Evolutionary conservation across 2,113 vertebrate genomes (phyloP).

Genomic region (Fulmarus glacialis): DNA sequence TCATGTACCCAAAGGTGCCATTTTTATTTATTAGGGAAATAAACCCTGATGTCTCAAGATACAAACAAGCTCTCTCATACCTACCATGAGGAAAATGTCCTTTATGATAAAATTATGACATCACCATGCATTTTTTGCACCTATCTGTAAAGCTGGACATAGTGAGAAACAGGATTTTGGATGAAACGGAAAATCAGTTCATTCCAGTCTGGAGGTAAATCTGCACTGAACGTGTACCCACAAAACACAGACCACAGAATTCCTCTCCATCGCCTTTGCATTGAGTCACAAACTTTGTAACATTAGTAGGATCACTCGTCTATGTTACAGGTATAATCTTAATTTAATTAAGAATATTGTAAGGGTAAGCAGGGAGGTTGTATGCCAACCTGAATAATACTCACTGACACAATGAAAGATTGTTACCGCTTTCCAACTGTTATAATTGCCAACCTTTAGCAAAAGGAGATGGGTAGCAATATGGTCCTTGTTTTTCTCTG

Average conservation of each 20-base stretch:
- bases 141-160: not conserved
- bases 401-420: constrained; percentile 35
- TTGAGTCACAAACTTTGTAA: not conserved
- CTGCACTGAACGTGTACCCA: rapidly evolving
- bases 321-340: not conserved
- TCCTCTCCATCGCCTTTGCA: not conserved
- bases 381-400: not conserved
- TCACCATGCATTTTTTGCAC: not conserved
- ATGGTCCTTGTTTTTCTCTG: constrained; percentile 17
- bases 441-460: constrained; percentile 47
- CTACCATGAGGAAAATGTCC: not conserved
- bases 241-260: not conserved
- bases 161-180: not conserved
- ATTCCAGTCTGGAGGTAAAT: not conserved
- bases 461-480: constrained; percentile 20
- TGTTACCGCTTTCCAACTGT: not conserved
- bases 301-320: not conserved
- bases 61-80: not conserved
- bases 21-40: not conserved
- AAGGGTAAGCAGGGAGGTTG: not conserved
- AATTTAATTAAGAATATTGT: constrained; percentile 25
- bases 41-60: not conserved
- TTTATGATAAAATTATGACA: not conserved
- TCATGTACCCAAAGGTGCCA: not conserved
- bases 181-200: not conserved